phyloP scores from a whole-genome alignment of 2,797 vertebrate species.

The Platalea minor region DNA sequence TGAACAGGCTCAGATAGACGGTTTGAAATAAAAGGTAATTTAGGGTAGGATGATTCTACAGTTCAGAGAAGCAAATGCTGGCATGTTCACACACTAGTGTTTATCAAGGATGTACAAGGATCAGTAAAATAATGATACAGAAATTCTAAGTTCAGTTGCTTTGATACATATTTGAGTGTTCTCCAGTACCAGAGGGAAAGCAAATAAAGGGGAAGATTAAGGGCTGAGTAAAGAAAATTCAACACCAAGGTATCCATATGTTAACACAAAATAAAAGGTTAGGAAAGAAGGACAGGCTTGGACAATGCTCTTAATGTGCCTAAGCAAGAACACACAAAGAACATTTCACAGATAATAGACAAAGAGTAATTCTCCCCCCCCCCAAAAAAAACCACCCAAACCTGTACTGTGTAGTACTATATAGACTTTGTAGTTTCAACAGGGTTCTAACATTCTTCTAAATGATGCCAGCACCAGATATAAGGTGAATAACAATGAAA shows the following conservation, averaged over 20 bases:
- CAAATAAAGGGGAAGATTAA: background rate
- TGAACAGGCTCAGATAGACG: background rate
- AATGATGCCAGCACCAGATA: background rate
- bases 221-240: background rate
- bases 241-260: background rate
- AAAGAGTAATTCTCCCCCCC: background rate
- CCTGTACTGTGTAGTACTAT: background rate
- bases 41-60: background rate
- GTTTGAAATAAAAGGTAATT: background rate
- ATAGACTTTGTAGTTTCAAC: background rate
- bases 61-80: background rate
- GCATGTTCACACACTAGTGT: fast-evolving
- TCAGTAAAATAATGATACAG: background rate
- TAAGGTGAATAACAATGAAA: background rate
- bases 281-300: background rate
- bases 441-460: background rate
- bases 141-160: background rate
- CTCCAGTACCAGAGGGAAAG: background rate
- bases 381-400: background rate
- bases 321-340: background rate
- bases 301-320: background rate
- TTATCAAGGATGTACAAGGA: background rate
- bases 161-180: background rate
- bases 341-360: background rate
- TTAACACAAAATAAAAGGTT: background rate